Percentiles rank a stretch among this genome's conserved stretches.
phyloP scores from a whole-genome alignment of 2,797 vertebrate species.

The Cygnus olor region DNA sequence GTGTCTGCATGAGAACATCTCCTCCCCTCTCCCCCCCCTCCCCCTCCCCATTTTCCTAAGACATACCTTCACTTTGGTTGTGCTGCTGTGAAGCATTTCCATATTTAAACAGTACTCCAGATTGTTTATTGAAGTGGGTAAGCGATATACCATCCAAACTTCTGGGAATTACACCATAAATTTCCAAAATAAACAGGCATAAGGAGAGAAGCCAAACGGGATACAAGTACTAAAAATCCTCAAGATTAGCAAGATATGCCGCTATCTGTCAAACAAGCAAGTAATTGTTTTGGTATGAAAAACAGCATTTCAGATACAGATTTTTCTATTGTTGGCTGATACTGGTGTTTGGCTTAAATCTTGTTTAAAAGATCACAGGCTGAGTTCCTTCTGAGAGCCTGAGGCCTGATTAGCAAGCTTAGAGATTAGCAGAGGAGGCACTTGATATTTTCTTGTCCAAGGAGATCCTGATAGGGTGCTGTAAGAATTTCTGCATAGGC shows the following conservation, averaged over 20 bases:
- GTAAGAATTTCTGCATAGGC: neutral
- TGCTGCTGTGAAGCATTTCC: neutral
- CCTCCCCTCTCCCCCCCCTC: accelerated
- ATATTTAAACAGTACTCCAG: conserved; percentile 38
- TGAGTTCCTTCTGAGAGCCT: neutral
- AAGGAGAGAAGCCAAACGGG: conserved; percentile 36
- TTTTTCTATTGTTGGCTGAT: neutral
- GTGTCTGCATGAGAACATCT: neutral
- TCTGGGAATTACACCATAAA: conserved; percentile 4
- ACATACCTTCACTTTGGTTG: neutral
- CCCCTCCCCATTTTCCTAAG: accelerated
- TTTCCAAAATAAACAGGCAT: conserved; percentile 25
- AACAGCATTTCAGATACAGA: neutral
- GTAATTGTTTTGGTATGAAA: neutral
- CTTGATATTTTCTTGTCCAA: neutral
- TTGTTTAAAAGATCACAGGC: neutral
- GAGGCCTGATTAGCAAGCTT: neutral
- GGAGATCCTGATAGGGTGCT: accelerated
- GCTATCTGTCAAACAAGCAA: neutral
- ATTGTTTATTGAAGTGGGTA: conserved; percentile 30
- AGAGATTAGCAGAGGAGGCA: neutral
- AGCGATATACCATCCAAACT: neutral
- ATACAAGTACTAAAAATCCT: neutral
- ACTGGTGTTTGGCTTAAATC: neutral
- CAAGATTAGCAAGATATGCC: neutral